Evolutionary conservation across 2,113 vertebrate genomes (phyloP).

Genomic region (Pteropus alecto): DNA sequence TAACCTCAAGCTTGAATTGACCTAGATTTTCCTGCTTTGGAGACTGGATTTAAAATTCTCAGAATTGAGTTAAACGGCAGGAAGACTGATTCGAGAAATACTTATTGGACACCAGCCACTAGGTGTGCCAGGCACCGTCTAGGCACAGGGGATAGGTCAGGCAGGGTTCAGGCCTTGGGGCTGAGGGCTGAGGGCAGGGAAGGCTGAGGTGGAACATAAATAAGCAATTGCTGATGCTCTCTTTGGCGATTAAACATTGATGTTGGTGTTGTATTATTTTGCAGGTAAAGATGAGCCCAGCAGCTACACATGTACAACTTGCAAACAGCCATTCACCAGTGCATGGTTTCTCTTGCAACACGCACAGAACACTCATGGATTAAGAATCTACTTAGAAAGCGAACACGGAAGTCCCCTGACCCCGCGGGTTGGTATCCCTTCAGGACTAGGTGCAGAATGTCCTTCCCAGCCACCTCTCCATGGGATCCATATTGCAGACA

Average conservation of each 20-base stretch:
- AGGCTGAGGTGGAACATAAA: slow-evolving; percentile 29
- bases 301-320: slow-evolving; percentile 99
- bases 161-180: background rate
- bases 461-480: slow-evolving; percentile 97
- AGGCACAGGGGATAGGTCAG: background rate
- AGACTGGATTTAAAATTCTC: background rate
- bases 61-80: background rate
- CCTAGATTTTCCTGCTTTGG: background rate
- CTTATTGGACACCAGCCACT: background rate
- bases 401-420: slow-evolving; percentile 98
- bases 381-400: slow-evolving; percentile 99
- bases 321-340: slow-evolving; percentile 99
- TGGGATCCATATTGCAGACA: slow-evolving; percentile 98
- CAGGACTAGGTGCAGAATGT: slow-evolving; percentile 96
- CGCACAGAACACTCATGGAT: slow-evolving; percentile 99
- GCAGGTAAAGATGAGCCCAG: slow-evolving; percentile 99
- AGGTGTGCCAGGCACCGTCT: background rate
- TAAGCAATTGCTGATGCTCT: slow-evolving; percentile 43
- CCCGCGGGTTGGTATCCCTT: slow-evolving; percentile 97
- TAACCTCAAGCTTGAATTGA: background rate
- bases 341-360: slow-evolving; percentile 99
- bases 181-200: background rate
- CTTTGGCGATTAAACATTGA: slow-evolving; percentile 77
- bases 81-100: background rate
- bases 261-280: slow-evolving; percentile 87